A percentile compares a stretch with the other conserved stretches of the same genome.
phyloP scores from a whole-genome alignment of 1,140 invertebrate species.

The Danaus melanippus region DNA sequence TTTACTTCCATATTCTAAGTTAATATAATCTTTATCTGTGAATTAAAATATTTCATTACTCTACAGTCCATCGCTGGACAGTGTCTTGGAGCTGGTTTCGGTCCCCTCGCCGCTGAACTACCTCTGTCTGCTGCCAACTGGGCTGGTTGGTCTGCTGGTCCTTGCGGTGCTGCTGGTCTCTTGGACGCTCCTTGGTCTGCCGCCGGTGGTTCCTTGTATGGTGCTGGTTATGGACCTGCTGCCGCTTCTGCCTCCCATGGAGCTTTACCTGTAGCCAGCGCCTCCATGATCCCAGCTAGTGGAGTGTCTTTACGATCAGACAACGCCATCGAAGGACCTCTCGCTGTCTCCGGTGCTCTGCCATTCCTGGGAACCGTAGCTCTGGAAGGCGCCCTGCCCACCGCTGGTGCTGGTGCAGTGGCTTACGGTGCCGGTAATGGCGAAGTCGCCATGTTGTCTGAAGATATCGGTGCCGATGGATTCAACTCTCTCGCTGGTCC shows the following conservation, averaged over 20 bases:
- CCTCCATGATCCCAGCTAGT: slow-evolving; percentile 24
- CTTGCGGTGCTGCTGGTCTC: neutral
- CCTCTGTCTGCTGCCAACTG: slow-evolving; percentile 3
- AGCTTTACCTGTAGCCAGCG: slow-evolving; percentile 20
- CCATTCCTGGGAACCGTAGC: slow-evolving; percentile 34
- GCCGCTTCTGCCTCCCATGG: slow-evolving; percentile 20
- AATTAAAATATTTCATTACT: neutral
- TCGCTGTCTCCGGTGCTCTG: slow-evolving; percentile 28
- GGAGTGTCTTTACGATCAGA: slow-evolving; percentile 31
- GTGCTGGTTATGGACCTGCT: slow-evolving; percentile 3
- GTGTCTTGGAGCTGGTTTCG: slow-evolving; percentile 2
- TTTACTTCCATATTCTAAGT: no score
- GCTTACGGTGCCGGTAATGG: slow-evolving; percentile 33
- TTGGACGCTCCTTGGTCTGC: no score
- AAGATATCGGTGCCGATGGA: slow-evolving; percentile 14
- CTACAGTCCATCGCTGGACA: slow-evolving; percentile 9
- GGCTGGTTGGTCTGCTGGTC: neutral
- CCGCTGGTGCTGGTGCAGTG: slow-evolving; percentile 33
- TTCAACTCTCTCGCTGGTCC: slow-evolving; percentile 3
- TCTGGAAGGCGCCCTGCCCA: slow-evolving; percentile 32
- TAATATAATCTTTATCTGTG: neutral
- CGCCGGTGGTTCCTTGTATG: slow-evolving; percentile 8
- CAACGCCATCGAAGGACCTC: slow-evolving; percentile 28
- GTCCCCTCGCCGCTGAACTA: slow-evolving; percentile 6
- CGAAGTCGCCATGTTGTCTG: slow-evolving; percentile 22